A percentile compares a stretch with the other conserved stretches of the same genome.
Conservation (phyloP, 1,140 invertebrate genomes). For the Leptopilina clavipes region DNA sequence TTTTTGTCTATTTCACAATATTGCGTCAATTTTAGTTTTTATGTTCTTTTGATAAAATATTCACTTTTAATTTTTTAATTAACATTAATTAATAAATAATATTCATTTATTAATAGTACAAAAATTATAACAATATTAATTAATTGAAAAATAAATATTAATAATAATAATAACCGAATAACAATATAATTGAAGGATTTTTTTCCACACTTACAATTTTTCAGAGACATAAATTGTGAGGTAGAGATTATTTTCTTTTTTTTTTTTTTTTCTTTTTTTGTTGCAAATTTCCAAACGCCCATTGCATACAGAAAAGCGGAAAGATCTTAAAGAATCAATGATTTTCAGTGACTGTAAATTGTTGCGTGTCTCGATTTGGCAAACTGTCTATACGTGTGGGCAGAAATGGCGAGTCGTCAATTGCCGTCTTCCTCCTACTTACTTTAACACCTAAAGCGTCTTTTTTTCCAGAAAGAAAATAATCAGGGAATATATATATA, state of each 20-base stretch:
- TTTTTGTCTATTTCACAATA: too few relatives aligned
- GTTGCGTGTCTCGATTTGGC: constrained; percentile 16
- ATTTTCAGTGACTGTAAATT: constrained; percentile 41
- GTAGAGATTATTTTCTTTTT: neutral
- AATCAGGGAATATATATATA: neutral
- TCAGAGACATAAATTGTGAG: neutral
- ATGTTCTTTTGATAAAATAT: neutral
- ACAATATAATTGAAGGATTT: too few relatives aligned
- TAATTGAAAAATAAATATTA: too few relatives aligned
- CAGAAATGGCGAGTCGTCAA: constrained; percentile 8
- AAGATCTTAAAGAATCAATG: constrained; percentile 40
- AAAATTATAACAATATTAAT: too few relatives aligned
- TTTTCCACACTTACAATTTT: too few relatives aligned
- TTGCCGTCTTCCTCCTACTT: constrained; percentile 14
- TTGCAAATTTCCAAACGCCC: constrained; percentile 1
- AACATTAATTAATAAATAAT: too few relatives aligned
- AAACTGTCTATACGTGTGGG: neutral
- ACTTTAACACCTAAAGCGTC: neutral
- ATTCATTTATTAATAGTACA: too few relatives aligned
- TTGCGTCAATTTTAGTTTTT: too few relatives aligned
- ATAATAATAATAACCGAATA: too few relatives aligned
- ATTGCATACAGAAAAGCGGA: constrained; percentile 4
- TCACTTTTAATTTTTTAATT: neutral
- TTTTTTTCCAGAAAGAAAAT: neutral
- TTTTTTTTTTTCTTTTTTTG: constrained; percentile 14